Base-by-base conservation (phyloP, 2,888 invertebrate genomes). In the Kryphioiulus occultus region DNA sequence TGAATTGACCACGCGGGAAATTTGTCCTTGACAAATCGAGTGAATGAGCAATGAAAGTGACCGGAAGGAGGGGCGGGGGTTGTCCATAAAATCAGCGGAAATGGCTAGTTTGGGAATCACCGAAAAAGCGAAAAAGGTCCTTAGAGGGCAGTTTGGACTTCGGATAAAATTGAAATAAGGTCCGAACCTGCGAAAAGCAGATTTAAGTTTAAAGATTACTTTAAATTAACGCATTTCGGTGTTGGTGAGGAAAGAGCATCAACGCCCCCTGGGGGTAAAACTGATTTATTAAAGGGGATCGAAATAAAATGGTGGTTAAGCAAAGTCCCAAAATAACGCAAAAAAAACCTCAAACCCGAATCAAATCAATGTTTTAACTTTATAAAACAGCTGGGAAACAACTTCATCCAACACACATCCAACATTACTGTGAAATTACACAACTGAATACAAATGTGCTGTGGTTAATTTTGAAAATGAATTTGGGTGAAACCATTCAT, bases 1-100 rank as follows among this genome's bases (percentile, higher is more conserved):
- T 59, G 59, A 59, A 59, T 59, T 59, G 59, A 59, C 59, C 59
- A 59, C 59, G 5, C 59, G 59, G 59, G 59, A 59, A 59, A 59
- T 59, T 59, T 59, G 17, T 22, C 4, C n/a, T 4, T 59, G 59
- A 59, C 59, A 59, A 59, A 59, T 59, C n/a, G 59, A 10, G 17
- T 59, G 59, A 59, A 59, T 59, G n/a, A 59, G n/a, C 59, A 59
- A 59, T 10, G 59, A 59, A 59, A 4, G 59, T 3, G 15, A 10
- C 22, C 17, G 22, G 5, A 59, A 59, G 7, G 17, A 17, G 17
- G 53, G 53, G 17, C 53, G 17, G 19, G 53, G 53, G 53, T 53
- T 0, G 53, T 53, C 53, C 53, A 53, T 17, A 53, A 53, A 53
- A 53, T 53, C 53, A 53, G 15, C 15, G 15, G 42, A 42, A 42